A percentile compares a stretch with the other conserved stretches of the same genome.
phyloP scores from a whole-genome alignment of 2,113 vertebrate species.

The Coptodon rendalli region DNA sequence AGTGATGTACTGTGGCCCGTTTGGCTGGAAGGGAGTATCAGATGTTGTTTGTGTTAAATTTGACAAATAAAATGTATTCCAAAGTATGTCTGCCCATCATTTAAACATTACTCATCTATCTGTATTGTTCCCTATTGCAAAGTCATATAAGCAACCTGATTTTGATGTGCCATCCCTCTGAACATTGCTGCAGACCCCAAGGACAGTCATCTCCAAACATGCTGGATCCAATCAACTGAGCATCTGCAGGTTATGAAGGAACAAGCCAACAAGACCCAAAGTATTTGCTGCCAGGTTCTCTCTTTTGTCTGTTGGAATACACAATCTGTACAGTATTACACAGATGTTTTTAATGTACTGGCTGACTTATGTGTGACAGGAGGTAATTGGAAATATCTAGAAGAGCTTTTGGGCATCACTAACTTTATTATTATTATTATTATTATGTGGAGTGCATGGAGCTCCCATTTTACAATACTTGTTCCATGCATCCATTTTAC shows the following conservation, averaged over 20 bases:
- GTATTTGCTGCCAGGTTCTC: background rate
- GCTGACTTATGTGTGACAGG: background rate
- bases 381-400: background rate
- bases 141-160: background rate
- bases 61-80: conserved; percentile 34
- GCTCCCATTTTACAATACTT: background rate
- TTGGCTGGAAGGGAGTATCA: background rate
- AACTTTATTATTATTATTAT: background rate
- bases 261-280: background rate
- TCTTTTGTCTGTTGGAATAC: background rate
- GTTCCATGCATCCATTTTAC: background rate
- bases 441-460: background rate
- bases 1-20: conserved; percentile 3
- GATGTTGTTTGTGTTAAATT: background rate
- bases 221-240: background rate
- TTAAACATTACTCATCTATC: background rate
- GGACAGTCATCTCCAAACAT: background rate
- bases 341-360: background rate
- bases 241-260: background rate
- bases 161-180: background rate
- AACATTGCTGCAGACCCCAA: background rate
- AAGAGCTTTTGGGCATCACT: background rate
- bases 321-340: background rate
- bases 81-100: background rate
- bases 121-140: background rate